Percentiles rank a stretch among this genome's conserved stretches.
phyloP scores from a whole-genome alignment of 53 echinoderm and acorn worm genomes.

The Paracentrotus lividus region DNA sequence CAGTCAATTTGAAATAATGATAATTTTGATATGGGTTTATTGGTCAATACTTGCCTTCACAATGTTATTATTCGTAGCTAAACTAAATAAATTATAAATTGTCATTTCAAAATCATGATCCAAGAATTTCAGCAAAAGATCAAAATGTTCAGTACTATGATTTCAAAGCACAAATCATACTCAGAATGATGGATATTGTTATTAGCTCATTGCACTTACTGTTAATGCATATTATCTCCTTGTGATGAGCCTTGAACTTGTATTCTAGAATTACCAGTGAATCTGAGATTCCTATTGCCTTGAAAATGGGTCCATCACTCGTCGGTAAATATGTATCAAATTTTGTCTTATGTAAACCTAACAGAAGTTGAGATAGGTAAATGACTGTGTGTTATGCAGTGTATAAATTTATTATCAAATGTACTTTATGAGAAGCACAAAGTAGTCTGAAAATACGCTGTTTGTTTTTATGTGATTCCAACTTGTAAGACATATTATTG shows the following conservation, averaged over 20 bases:
- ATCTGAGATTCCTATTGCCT: not conserved
- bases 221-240: not conserved
- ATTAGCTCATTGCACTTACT: too few relatives aligned
- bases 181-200: not conserved
- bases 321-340: not conserved
- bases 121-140: not conserved
- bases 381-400: not conserved
- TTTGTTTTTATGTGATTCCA: not conserved
- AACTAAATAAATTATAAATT: not conserved
- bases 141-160: constrained; percentile 22
- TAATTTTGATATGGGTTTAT: not conserved
- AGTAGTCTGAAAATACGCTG: not conserved
- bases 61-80: not conserved
- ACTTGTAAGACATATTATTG: not conserved
- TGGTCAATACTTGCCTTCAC: not conserved
- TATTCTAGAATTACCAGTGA: not conserved
- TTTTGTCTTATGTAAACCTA: not conserved
- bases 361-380: not conserved
- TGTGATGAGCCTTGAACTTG: not conserved
- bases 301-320: not conserved
- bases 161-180: not conserved
- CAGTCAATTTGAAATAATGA: not conserved
- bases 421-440: not conserved
- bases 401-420: not conserved
- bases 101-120: not conserved